Evolutionary conservation across 2,113 vertebrate genomes (phyloP).

Genomic region (Varanus salvator): DNA sequence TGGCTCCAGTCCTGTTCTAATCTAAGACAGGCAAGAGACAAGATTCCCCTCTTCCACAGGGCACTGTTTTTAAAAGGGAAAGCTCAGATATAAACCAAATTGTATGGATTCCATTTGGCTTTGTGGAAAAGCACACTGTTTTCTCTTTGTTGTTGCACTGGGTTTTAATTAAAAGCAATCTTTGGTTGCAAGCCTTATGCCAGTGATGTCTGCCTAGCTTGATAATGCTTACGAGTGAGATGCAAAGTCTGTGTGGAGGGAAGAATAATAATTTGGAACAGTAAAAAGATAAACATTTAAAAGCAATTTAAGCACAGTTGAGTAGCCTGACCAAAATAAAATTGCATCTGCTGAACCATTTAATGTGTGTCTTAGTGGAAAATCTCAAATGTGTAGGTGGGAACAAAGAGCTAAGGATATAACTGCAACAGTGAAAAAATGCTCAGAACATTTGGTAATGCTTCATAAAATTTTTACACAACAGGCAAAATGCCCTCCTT

Average conservation of each 20-base stretch:
- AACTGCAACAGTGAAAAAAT: slow-evolving; percentile 44
- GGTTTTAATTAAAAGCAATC: slow-evolving; percentile 62
- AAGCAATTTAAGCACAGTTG: slow-evolving; percentile 6
- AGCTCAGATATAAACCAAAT: slow-evolving; percentile 53
- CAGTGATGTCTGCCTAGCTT: slow-evolving; percentile 25
- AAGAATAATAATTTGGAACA: slow-evolving; percentile 27
- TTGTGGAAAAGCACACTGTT: slow-evolving; percentile 45
- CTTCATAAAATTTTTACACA: slow-evolving; percentile 51
- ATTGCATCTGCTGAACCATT: slow-evolving; percentile 50
- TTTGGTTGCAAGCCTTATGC: slow-evolving; percentile 39
- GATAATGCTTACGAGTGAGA: slow-evolving; percentile 36
- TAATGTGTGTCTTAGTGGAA: slow-evolving; percentile 43
- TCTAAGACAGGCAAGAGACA: slow-evolving; percentile 60
- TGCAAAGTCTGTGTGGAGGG: slow-evolving; percentile 25
- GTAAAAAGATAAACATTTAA: slow-evolving; percentile 22
- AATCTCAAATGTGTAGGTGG: slow-evolving; percentile 55
- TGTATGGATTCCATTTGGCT: slow-evolving; percentile 53
- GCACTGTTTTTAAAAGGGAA: slow-evolving; percentile 37
- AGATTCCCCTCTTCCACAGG: slow-evolving; percentile 53
- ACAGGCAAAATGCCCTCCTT: slow-evolving; percentile 21
- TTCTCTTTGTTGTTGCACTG: slow-evolving; percentile 45
- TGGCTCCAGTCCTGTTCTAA: slow-evolving; percentile 64
- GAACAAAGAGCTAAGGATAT: slow-evolving; percentile 39
- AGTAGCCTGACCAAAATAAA: slow-evolving; percentile 32
- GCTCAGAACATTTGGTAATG: slow-evolving; percentile 53